Evolutionary conservation across 2,113 vertebrate genomes (phyloP).

Genomic region (Hyla sarda): DNA sequence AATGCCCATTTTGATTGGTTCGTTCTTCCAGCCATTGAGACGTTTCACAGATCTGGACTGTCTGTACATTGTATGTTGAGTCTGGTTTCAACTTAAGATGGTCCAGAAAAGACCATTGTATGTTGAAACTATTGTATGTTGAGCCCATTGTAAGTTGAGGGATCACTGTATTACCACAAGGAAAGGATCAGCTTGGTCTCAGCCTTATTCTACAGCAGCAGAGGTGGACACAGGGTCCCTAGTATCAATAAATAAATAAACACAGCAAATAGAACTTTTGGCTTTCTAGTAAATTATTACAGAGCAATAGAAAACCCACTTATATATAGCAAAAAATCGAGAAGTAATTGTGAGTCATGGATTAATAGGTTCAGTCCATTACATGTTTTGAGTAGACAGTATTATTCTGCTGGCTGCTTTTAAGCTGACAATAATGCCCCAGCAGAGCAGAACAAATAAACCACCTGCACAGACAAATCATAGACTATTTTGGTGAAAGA

Average conservation of each 20-base stretch:
- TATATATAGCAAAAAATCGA: background rate
- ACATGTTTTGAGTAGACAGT: background rate
- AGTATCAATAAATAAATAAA: no score
- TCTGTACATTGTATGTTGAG: no score
- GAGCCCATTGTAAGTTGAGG: no score
- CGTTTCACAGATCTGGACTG: no score
- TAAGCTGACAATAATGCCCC: background rate
- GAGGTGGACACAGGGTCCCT: background rate
- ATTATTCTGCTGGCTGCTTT: background rate
- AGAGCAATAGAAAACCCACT: background rate
- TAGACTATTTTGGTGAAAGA: background rate
- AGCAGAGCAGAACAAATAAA: background rate
- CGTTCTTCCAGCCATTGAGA: no score
- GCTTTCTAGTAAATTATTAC: background rate
- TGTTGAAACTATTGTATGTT: no score
- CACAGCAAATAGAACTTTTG: background rate
- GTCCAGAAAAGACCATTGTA: no score
- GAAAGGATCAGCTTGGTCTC: background rate
- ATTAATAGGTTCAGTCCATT: background rate
- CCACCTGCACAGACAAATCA: background rate
- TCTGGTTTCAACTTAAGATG: no score
- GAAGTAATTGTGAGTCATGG: background rate
- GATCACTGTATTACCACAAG: background rate
- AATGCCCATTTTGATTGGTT: no score
- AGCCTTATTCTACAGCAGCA: background rate